Base-by-base conservation (phyloP, 1,140 invertebrate genomes). In the Panulirus ornatus region DNA sequence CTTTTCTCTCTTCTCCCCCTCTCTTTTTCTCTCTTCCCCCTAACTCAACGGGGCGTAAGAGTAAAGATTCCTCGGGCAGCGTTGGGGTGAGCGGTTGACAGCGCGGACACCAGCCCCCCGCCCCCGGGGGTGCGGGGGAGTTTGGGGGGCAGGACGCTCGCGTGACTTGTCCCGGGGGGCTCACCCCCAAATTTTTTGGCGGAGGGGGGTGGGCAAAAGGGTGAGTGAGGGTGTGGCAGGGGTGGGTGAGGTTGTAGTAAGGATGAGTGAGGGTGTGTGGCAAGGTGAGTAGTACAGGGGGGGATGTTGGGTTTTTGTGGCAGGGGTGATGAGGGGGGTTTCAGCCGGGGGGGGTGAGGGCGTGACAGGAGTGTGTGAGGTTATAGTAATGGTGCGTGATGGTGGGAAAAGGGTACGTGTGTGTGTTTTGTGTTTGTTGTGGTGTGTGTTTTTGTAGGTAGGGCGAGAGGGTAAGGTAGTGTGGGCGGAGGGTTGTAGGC, bases 31-130 rank as follows among this genome's bases (percentile, higher is more conserved):
- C 14, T 22, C 8, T 54, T 1, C 9, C 70, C 6, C 44, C 8
- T 27, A 70, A 91, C 91, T 90, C 71, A 92, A 92, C 42, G 51
- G 73, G 30, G 91, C 91, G 54, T 92, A 9, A 92, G 58, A 19
- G 84, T 92, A 70, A 81, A 88, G 66, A 88, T 87, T 90, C 91
- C 75, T 92, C 91, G 11, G 16, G 84, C 38, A 6, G 54, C 63
- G 8, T 30, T 34, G 8, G 58, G 58, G 30, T 82, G 8, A 89
- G 82, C 0, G 40, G 79, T 92, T 92, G 1, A 70, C 63, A 6
- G 91, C 91, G 0, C 70, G 27, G 38, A 92, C 19, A 79, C 47
- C 19, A 92, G 40, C 54, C n/a, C 91, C 1, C 38, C 34, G 2
- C 91, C 34, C 0, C 82, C 70, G 16, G 76, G 75, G 81, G 85